Evolutionary conservation across 2,888 invertebrate genomes (phyloP).

Genomic region (Agonum fuliginosum): DNA sequence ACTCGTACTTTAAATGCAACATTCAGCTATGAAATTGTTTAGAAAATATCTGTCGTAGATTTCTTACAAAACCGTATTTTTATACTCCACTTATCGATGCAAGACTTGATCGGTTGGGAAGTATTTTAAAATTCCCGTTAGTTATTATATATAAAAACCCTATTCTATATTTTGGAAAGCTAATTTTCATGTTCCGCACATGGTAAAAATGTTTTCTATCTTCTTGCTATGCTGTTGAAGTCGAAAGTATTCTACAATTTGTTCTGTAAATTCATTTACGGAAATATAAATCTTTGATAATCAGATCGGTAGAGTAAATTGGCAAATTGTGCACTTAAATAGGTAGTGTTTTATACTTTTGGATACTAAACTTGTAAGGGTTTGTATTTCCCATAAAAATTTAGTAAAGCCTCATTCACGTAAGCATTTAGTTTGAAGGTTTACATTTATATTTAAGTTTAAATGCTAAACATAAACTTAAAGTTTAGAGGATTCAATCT

Average conservation of each 20-base stretch:
- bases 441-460: too few relatives aligned
- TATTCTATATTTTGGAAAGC: conserved; percentile 42
- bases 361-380: neutral
- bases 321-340: neutral
- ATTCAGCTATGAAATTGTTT: conserved; percentile 15
- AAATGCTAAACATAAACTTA: too few relatives aligned
- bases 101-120: conserved; percentile 9
- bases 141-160: conserved; percentile 23
- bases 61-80: conserved; percentile 57
- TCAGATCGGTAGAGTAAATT: neutral
- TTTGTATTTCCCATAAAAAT: neutral
- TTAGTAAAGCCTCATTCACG: too few relatives aligned
- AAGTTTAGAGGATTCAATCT: too few relatives aligned
- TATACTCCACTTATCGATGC: conserved; percentile 51
- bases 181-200: conserved; percentile 28
- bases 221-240: conserved; percentile 41
- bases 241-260: conserved; percentile 12
- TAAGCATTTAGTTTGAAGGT: too few relatives aligned
- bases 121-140: conserved; percentile 38
- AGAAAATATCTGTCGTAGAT: conserved; percentile 54
- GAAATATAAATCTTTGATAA: neutral
- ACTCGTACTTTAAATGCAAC: conserved; percentile 47
- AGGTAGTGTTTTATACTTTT: conserved; percentile 2
- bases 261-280: neutral
- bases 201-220: conserved; percentile 37